Conservation (phyloP, 2,113 vertebrate genomes). For the Rhodinocichla rosea region DNA sequence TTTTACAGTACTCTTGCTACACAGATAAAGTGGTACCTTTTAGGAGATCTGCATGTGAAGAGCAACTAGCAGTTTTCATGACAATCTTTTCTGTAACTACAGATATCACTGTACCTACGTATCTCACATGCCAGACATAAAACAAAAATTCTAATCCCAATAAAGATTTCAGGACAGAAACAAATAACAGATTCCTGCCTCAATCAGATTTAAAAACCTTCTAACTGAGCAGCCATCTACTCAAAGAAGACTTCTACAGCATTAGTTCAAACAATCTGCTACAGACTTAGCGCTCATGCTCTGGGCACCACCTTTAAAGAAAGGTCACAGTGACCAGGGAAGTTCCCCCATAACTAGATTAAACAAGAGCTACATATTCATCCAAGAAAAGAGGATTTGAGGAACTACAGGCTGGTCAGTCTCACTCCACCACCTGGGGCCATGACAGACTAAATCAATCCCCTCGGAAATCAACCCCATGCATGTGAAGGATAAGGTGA, state of each 20-base stretch:
- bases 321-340: background rate
- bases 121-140: background rate
- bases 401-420: background rate
- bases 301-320: background rate
- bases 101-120: background rate
- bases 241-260: background rate
- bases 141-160: background rate
- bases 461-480: background rate
- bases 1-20: background rate
- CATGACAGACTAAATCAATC: background rate
- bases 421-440: background rate
- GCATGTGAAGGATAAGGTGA: background rate
- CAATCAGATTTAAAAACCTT: background rate
- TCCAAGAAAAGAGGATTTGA: background rate
- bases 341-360: background rate
- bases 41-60: background rate
- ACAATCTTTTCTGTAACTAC: background rate
- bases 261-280: background rate
- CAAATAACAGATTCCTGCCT: background rate
- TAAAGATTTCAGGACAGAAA: background rate
- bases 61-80: background rate
- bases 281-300: background rate
- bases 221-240: background rate
- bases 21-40: background rate
- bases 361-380: background rate